Base-by-base conservation (phyloP, 1,140 invertebrate genomes). In the Diachasmimorpha longicaudata region DNA sequence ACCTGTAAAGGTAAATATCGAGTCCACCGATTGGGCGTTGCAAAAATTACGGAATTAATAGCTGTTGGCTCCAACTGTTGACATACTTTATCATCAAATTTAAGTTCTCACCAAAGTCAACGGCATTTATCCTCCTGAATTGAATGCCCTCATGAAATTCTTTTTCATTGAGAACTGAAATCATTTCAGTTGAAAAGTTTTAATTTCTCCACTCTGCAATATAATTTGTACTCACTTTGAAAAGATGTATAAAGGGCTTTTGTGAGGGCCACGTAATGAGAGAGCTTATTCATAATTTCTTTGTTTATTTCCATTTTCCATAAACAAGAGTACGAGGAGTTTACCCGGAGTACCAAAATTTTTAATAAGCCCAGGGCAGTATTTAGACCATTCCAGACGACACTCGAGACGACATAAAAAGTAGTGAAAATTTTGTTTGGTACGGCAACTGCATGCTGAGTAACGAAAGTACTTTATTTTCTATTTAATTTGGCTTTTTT, bases 381-480 rank as follows among this genome's bases (percentile, higher is more conserved):
- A 63, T 63, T 63, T 63, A 63, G 19, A 23, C 58, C 19, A 55
- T 55, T 55, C n/a, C 48, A 63, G 58, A 63, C 58, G 58, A 63
- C 58, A 63, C 58, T 63, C 58, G 58, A 63, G 58, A 63, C 58
- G 58, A 63, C 58, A 63, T 63, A 63, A 63, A 63, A 31, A 63
- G 58, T 63, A 63, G 58, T 63, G 58, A 25, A 63, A 63, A 63
- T 25, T 25, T 25, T 25, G 23, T 63, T 63, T 31, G 58, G 10
- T 25, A 25, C 58, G 58, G 23, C 48, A 63, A 63, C 58, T 63
- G 21, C 23, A 63, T 9, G 48, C n/a, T 4, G 23, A 63, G 21
- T 19, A 25, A 63, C 25, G 58, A 31, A 63, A 63, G 19, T 63
- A 63, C 58, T 63, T 63, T 23, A 63, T 63, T 63, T 31, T 63